These are phyloP conservation scores for Heliconius eleuchia DNA, from an alignment of 1,140 invertebrate species.

Conservation along the genomic window DNA sequence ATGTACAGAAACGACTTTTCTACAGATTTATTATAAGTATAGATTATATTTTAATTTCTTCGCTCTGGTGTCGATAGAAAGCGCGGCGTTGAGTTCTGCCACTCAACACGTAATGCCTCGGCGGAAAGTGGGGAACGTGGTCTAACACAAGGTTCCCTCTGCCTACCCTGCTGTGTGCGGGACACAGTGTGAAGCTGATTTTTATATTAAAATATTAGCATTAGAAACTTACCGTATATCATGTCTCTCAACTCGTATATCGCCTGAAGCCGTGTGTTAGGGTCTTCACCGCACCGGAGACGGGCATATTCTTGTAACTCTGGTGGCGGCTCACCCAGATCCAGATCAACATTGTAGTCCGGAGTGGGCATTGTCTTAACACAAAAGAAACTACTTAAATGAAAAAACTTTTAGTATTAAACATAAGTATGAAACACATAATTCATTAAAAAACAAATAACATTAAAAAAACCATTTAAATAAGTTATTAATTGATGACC, in stretches of 20 bases:
- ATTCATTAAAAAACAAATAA: not conserved
- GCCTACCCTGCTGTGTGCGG: too few relatives aligned
- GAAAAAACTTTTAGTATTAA: not conserved
- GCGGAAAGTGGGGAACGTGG: too few relatives aligned
- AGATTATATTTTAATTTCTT: too few relatives aligned
- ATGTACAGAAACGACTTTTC: too few relatives aligned
- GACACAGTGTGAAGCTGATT: too few relatives aligned
- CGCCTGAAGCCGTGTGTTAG: conserved; percentile 66
- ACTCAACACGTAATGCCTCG: too few relatives aligned
- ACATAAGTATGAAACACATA: not conserved
- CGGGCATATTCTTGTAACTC: conserved; percentile 67
- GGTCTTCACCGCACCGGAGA: conserved; percentile 67
- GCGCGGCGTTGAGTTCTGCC: too few relatives aligned
- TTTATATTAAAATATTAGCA: not conserved
- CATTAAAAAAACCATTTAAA: not conserved
- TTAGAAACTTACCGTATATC: conserved; percentile 87
- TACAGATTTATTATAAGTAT: too few relatives aligned
- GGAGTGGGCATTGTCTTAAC: conserved; percentile 61
- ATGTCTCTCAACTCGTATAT: conserved; percentile 86
- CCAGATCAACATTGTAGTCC: conserved; percentile 68
- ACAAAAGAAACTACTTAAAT: not conserved
- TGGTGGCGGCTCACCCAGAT: conserved; percentile 67
- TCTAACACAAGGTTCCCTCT: too few relatives aligned
- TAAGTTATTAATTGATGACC: not conserved
- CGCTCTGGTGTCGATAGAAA: too few relatives aligned